These are phyloP conservation scores for Fabriciana adippe DNA, from an alignment of 2,888 invertebrate species.

Conservation along the genomic window DNA sequence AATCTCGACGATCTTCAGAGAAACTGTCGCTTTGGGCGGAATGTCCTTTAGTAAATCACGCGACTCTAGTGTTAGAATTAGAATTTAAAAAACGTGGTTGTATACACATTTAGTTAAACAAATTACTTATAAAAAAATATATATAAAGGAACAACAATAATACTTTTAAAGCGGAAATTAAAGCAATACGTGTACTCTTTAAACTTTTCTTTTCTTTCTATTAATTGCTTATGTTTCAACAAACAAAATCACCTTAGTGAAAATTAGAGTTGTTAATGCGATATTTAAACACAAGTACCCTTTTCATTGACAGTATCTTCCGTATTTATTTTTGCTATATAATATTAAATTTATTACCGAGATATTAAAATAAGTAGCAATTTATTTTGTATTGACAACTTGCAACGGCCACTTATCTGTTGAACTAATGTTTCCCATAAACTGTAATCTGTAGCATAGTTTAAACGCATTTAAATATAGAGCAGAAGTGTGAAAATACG, in stretches of 20 bases:
- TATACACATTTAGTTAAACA: neutral
- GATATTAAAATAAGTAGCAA: constrained; percentile 29
- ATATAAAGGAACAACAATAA: too few species aligned
- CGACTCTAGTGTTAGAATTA: constrained; percentile 2
- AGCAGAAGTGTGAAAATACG: neutral
- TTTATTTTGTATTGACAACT: constrained; percentile 30
- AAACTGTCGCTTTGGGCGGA: constrained; percentile 40
- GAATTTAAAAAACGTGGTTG: neutral
- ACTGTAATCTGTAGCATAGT: constrained; percentile 28
- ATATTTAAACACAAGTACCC: constrained; percentile 4
- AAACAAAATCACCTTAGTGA: neutral
- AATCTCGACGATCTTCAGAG: constrained; percentile 39
- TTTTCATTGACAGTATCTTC: constrained; percentile 14
- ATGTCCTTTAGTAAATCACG: constrained; percentile 33
- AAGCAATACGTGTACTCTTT: too few species aligned
- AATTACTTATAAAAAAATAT: too few species aligned
- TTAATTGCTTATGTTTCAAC: neutral
- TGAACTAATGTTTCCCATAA: constrained; percentile 35
- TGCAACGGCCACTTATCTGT: constrained; percentile 27
- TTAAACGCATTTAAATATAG: constrained; percentile 18
- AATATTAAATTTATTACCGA: constrained; percentile 22
- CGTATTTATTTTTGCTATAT: constrained; percentile 22
- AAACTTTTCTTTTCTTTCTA: neutral
- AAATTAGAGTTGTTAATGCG: neutral
- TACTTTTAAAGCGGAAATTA: too few species aligned